These are phyloP conservation scores for Ceratotherium simum DNA, from an alignment of 2,113 vertebrate genomes.

Conservation along the genomic window DNA sequence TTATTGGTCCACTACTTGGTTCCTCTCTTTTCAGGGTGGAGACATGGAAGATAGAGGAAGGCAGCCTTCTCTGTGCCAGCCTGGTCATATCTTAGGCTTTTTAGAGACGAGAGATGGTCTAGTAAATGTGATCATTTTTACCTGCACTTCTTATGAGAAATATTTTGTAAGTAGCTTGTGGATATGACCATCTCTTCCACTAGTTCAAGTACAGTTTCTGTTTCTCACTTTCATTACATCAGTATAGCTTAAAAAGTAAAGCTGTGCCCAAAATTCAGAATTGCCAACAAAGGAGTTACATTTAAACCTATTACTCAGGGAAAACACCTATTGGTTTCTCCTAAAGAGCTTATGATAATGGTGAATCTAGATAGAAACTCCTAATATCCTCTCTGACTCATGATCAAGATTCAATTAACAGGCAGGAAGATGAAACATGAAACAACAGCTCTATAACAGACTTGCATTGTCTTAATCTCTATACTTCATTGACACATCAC, in stretches of 20 bases:
- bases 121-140: neutral
- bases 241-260: neutral
- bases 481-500: neutral
- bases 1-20: neutral
- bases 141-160: neutral
- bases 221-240: neutral
- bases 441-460: neutral
- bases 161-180: neutral
- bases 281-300: neutral
- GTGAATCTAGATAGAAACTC: neutral
- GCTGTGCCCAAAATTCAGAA: neutral
- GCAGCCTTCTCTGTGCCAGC: neutral
- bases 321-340: neutral
- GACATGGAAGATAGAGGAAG: neutral
- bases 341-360: neutral
- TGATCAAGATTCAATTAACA: neutral
- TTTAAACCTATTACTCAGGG: neutral
- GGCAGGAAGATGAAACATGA: neutral
- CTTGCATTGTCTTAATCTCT: neutral
- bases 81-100: neutral
- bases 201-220: neutral
- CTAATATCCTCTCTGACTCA: neutral
- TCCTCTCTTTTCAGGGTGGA: neutral
- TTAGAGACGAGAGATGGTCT: neutral
- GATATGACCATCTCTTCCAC: neutral